Conservation (phyloP, 2,113 vertebrate genomes). For the Nymphicus hollandicus region DNA sequence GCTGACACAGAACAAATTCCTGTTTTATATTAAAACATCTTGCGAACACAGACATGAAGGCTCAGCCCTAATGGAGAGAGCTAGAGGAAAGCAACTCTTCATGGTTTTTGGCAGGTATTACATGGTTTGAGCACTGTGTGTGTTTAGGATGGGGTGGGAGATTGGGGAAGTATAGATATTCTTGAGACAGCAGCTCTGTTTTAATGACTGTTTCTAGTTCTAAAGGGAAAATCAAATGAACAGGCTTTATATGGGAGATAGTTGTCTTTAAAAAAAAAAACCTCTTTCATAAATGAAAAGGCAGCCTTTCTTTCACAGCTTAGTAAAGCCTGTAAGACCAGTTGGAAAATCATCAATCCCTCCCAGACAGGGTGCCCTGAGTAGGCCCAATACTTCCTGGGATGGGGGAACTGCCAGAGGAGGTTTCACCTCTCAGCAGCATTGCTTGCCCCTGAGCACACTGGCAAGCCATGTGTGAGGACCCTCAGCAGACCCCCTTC, state of each 20-base stretch:
- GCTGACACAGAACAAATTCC: not conserved
- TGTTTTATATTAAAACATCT: not conserved
- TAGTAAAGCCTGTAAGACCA: not conserved
- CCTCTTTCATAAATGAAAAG: not conserved
- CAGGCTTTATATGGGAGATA: not conserved
- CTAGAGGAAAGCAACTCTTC: not conserved
- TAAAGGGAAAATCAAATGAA: not conserved
- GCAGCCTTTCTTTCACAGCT: not conserved
- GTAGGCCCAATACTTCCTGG: not conserved
- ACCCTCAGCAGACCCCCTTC: not conserved
- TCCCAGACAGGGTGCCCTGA: not conserved
- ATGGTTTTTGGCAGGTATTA: not conserved
- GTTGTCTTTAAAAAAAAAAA: not conserved
- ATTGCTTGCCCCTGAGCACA: not conserved
- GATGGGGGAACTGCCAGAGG: not conserved
- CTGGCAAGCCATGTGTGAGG: not conserved
- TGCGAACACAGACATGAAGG: not conserved
- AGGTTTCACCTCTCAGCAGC: not conserved
- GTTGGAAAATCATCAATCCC: not conserved
- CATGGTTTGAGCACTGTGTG: fast-evolving
- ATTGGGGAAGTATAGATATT: not conserved
- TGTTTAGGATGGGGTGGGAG: not conserved
- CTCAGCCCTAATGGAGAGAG: not conserved
- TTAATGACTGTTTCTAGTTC: not conserved
- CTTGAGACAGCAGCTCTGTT: not conserved